These are phyloP conservation scores for Adoxophyes honmai DNA, from an alignment of 1,140 invertebrate species.

Conservation along the genomic window DNA sequence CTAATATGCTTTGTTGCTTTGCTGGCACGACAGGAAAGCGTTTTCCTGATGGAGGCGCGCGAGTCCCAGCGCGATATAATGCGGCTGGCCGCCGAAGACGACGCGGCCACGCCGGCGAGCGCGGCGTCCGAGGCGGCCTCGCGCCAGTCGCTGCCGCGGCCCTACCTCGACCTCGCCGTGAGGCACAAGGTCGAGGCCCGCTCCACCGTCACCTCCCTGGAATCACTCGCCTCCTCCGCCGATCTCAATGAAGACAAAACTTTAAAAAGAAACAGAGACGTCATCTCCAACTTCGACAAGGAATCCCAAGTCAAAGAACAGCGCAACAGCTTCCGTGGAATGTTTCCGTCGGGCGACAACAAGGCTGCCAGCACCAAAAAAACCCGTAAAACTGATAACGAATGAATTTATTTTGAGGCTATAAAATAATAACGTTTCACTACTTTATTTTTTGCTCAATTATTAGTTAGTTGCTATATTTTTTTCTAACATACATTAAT, in stretches of 20 bases:
- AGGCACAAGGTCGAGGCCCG: slow-evolving; percentile 31
- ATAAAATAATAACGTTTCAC: neutral
- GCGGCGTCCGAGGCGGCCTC: slow-evolving; percentile 21
- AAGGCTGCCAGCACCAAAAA: slow-evolving; percentile 50
- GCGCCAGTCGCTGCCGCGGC: slow-evolving; percentile 16
- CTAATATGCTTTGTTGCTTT: slow-evolving; percentile 8
- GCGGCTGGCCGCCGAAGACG: slow-evolving; percentile 46
- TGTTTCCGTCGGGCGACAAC: slow-evolving; percentile 45
- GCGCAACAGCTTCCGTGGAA: slow-evolving; percentile 39
- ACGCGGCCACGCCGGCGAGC: slow-evolving; percentile 23
- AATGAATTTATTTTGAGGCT: slow-evolving; percentile 8
- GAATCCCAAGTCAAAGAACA: slow-evolving; percentile 63
- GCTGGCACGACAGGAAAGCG: slow-evolving; percentile 79
- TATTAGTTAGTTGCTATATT: neutral
- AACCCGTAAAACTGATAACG: slow-evolving; percentile 33
- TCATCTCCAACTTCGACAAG: slow-evolving; percentile 46
- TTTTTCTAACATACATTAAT: neutral
- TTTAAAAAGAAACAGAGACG: slow-evolving; percentile 51
- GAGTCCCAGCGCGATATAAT: slow-evolving; percentile 83
- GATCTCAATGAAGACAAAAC: slow-evolving; percentile 47
- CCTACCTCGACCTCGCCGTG: slow-evolving; percentile 42
- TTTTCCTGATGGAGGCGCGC: slow-evolving; percentile 87
- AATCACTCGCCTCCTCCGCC: slow-evolving; percentile 60
- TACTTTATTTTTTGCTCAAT: slow-evolving; percentile 5
- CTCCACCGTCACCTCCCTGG: slow-evolving; percentile 63